Base-by-base conservation (phyloP, 2,797 vertebrate species). In the Fringilla coelebs region DNA sequence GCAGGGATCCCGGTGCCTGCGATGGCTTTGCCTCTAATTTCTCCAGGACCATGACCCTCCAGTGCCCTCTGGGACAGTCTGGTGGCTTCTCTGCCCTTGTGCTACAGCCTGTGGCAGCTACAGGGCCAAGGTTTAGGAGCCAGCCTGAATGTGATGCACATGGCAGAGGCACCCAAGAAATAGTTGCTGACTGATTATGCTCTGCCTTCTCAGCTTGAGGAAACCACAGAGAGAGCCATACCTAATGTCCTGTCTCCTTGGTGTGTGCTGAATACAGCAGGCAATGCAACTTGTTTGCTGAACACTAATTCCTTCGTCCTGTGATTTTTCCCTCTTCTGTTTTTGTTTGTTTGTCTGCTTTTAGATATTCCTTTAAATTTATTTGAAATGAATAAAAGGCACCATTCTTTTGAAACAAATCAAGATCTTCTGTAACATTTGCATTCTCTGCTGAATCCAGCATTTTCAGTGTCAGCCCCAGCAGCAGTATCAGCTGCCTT, bases 401-500 rank as follows among this genome's bases (percentile, higher is more conserved):
- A 52, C 15, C 3, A 60, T 83, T 88, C 48, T 91, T 96, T 96
- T 93, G 93, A 72, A 95, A 96, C 89, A 96, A 95, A 96, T 90
- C 17, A 91, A 96, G 85, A 81, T 88, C 88, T 95, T 91, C 49
- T 43, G 36, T 65, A 74, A 92, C 73, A 95, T 94, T 89, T 96
- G 85, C 31, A 45, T 96, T 94, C 93, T 96, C 91, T 96, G 91
- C 95, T 96, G 84, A 97, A 96, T 93, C 73, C 87, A 86, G 63
- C 94, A 81, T 94, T 98, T 98, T 97, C 78, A 77, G 60, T 63
- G 85, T 97, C 87, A 89, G 63, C 51, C 92, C 81, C 89, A 91
- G 94, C 82, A 95, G 85, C 83, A 81, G 83, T 96, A 95, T 97
- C 88, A 88, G 75, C 88, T 96, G 70, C 87, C 92, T 98, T 97